These are phyloP conservation scores for Euleptes europaea DNA, from an alignment of 2,113 vertebrate species.

Conservation along the genomic window DNA sequence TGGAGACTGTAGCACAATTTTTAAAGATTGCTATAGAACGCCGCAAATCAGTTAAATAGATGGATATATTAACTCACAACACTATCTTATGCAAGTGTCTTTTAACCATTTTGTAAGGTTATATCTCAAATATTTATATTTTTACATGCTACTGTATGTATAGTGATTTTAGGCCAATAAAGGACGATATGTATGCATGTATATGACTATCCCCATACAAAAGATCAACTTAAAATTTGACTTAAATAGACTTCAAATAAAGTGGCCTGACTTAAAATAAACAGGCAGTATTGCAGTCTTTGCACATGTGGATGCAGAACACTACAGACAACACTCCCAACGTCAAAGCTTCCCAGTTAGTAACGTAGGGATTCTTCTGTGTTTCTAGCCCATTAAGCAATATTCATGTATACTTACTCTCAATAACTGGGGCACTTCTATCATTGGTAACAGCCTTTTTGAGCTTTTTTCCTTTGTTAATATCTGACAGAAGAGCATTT, in stretches of 20 bases:
- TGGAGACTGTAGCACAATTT: too few species aligned
- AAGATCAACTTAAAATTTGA: too few species aligned
- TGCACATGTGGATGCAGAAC: background rate
- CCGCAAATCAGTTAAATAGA: too few species aligned
- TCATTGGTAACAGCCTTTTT: constrained; percentile 97
- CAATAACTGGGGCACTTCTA: constrained; percentile 87
- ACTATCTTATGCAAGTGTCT: too few species aligned
- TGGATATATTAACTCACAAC: too few species aligned
- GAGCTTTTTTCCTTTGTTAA: constrained; percentile 87
- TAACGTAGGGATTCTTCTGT: background rate
- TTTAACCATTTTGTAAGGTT: too few species aligned
- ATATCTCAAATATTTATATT: too few species aligned
- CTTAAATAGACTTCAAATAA: background rate
- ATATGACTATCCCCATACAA: too few species aligned
- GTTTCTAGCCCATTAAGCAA: background rate
- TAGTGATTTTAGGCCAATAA: too few species aligned
- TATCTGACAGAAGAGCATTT: constrained; percentile 89
- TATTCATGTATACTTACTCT: constrained; percentile 81
- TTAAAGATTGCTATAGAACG: too few species aligned
- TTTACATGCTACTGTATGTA: too few species aligned
- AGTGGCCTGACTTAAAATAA: background rate
- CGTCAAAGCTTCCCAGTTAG: background rate
- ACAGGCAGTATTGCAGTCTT: background rate
- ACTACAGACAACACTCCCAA: background rate
- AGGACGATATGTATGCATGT: too few species aligned